Base-by-base conservation (phyloP, 2,888 invertebrate genomes). In the Tenthredo notha region DNA sequence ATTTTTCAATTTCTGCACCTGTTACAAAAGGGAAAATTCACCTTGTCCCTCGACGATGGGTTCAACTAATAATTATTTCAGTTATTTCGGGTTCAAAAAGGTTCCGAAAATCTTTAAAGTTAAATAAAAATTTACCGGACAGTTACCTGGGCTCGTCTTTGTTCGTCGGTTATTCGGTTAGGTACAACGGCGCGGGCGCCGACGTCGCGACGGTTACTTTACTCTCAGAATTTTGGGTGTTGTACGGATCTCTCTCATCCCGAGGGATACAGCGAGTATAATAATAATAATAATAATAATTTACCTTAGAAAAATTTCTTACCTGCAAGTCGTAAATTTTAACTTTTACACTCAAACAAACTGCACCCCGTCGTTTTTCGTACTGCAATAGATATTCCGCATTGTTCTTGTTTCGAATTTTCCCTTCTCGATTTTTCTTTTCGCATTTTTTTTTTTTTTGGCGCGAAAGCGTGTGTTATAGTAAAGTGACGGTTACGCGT, bases 131-230 rank as follows among this genome's bases (percentile, higher is more conserved):
- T 50, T 50, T 3, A 54, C 50, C 77, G 12, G 40, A 37, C 61
- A 40, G 21, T 80, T 80, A 80, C 80, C 80, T 80, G 80, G 40
- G 67, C 40, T 40, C 58, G 77, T 58, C 80, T 80, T 80, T 80
- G 80, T 80, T 80, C 61, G 61, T 40, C 40, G 61, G 80, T 29
- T 40, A 61, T 80, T 80, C 37, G 61, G 61, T 25, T 18, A 33
- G 61, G 40, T 18, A 33, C 61, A n/a, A n/a, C 50, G 77, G 77
- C 61, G 50, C 47, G 29, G 77, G 77, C 80, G 50, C 29, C 58
- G 54, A 54, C 61, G 58, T 80, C 58, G 80, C 80, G 61, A 61
- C 80, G 80, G 80, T 4, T 58, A 61, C 50, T 18, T 9, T 58
- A 61, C 50, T 18, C 54, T 54, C 77, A 25, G 74, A 12, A 43